Evolutionary conservation across 2,888 invertebrate genomes (phyloP), one percentile per base, ranked within the genome.

Genomic region (Sepiola atlantica): DNA sequence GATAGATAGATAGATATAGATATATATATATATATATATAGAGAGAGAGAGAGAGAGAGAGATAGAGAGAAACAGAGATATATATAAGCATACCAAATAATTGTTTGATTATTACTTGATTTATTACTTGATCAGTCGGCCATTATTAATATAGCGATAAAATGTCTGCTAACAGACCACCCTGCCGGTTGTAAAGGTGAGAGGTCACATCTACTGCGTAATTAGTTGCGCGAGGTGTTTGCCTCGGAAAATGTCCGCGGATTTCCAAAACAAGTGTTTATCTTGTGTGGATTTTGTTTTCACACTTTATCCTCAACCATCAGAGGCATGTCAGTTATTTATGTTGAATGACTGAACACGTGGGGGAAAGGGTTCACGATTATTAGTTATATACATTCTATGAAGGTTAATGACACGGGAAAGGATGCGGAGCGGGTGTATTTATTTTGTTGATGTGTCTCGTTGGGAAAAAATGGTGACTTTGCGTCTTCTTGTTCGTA

Each of bases 381-480:
- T 77, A 77, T 77, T 77, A 18, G 77, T 77, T 77, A 45, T 45
- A 45, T 45, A 8, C n/a, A 77, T 77, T 45, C n/a, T n/a, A 32
- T 77, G 16, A 10, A 14, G n/a, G 77, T n/a, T 16, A 32, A 32
- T 77, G 77, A 32, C 77, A 77, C n/a, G n/a, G 77, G 77, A 16
- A 21, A 77, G 77, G 21, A 61, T 77, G 16, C 14, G 32, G 21
- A 77, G n/a, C 77, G 0, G 21, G n/a, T 32, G 77, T 77, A 32
- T 77, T 77, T 77, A 77, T 77, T 77, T 77, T 32, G 77, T 32
- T 77, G n/a, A 77, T 77, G n/a, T n/a, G n/a, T 77, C n/a, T 77
- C n/a, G 77, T 77, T 77, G 4, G 45, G 8, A n/a, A 77, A 77
- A 77, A 14, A 61, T 77, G n/a, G 18, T 3, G n/a, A 77, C 32